Evolutionary conservation across 2,888 invertebrate species (phyloP).

Genomic region (Pachymerium ferrugineum): DNA sequence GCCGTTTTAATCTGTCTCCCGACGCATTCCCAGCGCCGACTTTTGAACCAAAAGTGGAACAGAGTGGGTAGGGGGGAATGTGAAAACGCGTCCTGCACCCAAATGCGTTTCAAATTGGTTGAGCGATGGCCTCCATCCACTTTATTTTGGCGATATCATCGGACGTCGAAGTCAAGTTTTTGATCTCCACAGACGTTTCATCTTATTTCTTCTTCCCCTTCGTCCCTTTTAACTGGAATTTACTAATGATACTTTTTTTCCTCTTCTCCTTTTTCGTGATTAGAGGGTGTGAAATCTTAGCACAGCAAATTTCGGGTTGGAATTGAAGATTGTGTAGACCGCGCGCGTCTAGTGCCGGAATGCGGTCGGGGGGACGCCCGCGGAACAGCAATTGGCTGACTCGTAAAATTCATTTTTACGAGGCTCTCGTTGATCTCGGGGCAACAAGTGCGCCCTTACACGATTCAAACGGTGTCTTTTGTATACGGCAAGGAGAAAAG

Average conservation of each 20-base stretch:
- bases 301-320: background rate
- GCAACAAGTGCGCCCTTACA: conserved; percentile 14
- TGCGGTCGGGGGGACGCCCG: conserved; percentile 15
- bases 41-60: conserved; percentile 1
- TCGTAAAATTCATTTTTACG: conserved; percentile 23
- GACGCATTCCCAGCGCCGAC: background rate
- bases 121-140: conserved; percentile 25
- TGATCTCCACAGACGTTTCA: background rate
- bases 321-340: background rate
- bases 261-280: background rate
- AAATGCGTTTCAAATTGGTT: conserved; percentile 27
- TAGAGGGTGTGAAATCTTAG: background rate
- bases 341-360: background rate
- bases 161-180: background rate
- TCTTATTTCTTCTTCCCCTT: background rate
- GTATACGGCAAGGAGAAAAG: background rate
- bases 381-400: conserved; percentile 25
- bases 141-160: conserved; percentile 24
- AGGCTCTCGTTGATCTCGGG: conserved; percentile 24
- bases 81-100: conserved; percentile 6
- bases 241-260: conserved; percentile 7
- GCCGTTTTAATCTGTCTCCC: conserved; percentile 4
- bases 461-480: conserved; percentile 20
- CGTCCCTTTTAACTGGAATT: background rate
- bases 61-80: background rate